Evolutionary conservation across 2,797 vertebrate species (phyloP).

Genomic region (Xiphophorus birchmanni): DNA sequence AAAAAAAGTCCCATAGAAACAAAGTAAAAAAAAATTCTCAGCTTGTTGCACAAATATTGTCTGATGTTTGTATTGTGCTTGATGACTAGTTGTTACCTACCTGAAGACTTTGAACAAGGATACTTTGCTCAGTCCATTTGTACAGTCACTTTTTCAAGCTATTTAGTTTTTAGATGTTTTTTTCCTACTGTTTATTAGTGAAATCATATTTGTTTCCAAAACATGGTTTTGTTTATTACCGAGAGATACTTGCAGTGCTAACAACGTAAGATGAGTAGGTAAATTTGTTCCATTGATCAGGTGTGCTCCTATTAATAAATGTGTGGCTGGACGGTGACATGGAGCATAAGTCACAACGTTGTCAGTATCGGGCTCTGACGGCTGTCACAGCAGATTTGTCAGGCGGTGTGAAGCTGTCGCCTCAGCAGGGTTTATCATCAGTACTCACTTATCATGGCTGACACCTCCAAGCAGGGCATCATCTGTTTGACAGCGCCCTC

Average conservation of each 20-base stretch:
- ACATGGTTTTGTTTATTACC: not conserved
- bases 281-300: constrained; percentile 31
- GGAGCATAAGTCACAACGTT: constrained; percentile 63
- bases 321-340: constrained; percentile 51
- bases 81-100: not conserved
- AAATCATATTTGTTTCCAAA: not conserved
- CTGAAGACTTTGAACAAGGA: not conserved
- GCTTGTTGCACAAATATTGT: not conserved
- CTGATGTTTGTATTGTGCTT: not conserved
- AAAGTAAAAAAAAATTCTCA: not conserved
- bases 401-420: constrained; percentile 51
- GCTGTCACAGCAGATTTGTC: constrained; percentile 70
- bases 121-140: not conserved
- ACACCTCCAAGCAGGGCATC: constrained; percentile 62
- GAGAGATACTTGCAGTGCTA: not conserved
- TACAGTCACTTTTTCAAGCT: not conserved
- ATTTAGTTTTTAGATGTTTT: not conserved
- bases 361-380: constrained; percentile 47
- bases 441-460: constrained; percentile 61
- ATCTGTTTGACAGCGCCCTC: constrained; percentile 26
- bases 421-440: constrained; percentile 54
- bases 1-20: not conserved
- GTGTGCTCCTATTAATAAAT: constrained; percentile 35
- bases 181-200: not conserved
- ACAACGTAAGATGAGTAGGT: not conserved